Percentiles rank a stretch among this genome's conserved stretches.
phyloP scores from a whole-genome alignment of 2,888 invertebrate genomes.

The Rhodophaea formosa region DNA sequence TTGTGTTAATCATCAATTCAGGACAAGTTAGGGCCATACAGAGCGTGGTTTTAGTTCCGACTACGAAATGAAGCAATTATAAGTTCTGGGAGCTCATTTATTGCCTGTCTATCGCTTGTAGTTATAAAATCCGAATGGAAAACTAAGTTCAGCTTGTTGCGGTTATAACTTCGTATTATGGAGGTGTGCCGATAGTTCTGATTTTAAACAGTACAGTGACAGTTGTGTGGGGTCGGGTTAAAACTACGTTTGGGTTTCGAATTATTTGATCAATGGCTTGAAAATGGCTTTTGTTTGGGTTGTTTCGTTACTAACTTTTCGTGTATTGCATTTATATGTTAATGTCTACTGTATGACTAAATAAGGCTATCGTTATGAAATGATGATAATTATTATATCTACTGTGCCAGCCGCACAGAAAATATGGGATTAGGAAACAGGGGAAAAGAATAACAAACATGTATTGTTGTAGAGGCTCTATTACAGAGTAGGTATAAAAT shows the following conservation, averaged over 20 bases:
- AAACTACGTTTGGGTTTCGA: slow-evolving; percentile 17
- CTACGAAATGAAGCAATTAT: slow-evolving; percentile 78
- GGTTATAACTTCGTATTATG: slow-evolving; percentile 50
- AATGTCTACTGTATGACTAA: neutral
- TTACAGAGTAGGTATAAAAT: too few species aligned
- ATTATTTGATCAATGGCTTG: slow-evolving; percentile 15
- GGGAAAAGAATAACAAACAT: too few species aligned
- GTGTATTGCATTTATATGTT: slow-evolving; percentile 3
- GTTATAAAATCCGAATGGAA: slow-evolving; percentile 69
- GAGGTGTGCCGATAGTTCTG: slow-evolving; percentile 34
- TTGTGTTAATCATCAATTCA: slow-evolving; percentile 9
- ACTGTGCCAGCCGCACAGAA: too few species aligned
- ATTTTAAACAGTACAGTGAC: slow-evolving; percentile 39
- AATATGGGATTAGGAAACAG: too few species aligned
- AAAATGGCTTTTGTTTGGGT: slow-evolving; percentile 18
- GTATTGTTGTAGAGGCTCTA: too few species aligned
- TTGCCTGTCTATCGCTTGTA: slow-evolving; percentile 73
- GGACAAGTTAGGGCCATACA: slow-evolving; percentile 28
- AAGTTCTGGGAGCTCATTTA: slow-evolving; percentile 76
- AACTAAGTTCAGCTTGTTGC: slow-evolving; percentile 63
- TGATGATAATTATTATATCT: too few species aligned
- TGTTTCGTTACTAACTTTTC: slow-evolving; percentile 9
- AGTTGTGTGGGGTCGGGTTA: slow-evolving; percentile 19
- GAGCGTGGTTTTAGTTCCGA: slow-evolving; percentile 47
- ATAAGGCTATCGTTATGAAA: too few species aligned